Evolutionary conservation across 2,888 invertebrate species (phyloP).

Genomic region (Apodemia mormo): DNA sequence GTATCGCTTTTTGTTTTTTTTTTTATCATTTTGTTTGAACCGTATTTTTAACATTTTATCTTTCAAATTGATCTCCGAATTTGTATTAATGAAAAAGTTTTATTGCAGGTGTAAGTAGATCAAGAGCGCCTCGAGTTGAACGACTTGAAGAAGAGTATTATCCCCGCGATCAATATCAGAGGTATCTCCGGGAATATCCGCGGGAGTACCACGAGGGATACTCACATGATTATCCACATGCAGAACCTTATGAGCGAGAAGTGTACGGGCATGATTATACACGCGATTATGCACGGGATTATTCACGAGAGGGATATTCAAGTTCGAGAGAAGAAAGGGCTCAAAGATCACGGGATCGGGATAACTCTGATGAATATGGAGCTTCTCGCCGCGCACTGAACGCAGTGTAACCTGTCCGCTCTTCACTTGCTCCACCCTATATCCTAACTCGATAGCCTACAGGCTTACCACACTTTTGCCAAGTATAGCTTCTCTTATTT

Average conservation of each 20-base stretch:
- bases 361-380: slow-evolving; percentile 80
- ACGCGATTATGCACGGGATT: slow-evolving; percentile 63
- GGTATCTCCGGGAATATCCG: slow-evolving; percentile 46
- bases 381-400: slow-evolving; percentile 87
- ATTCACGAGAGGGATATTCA: slow-evolving; percentile 77
- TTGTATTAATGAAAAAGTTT: background rate
- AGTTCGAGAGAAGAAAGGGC: slow-evolving; percentile 71
- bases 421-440: slow-evolving; percentile 28
- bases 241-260: slow-evolving; percentile 62
- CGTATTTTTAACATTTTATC: background rate
- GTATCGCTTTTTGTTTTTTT: background rate
- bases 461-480: slow-evolving; percentile 22
- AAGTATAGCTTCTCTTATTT: slow-evolving; percentile 26
- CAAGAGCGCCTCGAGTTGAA: slow-evolving; percentile 76
- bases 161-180: slow-evolving; percentile 46
- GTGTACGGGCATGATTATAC: slow-evolving; percentile 63
- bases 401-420: slow-evolving; percentile 83
- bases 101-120: slow-evolving; percentile 57
- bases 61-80: background rate
- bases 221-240: slow-evolving; percentile 48
- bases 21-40: background rate
- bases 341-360: slow-evolving; percentile 64
- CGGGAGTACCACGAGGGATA: slow-evolving; percentile 58
- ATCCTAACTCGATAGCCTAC: slow-evolving; percentile 26
- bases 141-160: slow-evolving; percentile 81